Percentiles rank a stretch among this genome's conserved stretches.
These are phyloP conservation scores for Malacoraja senta DNA, from an alignment of 2,797 vertebrate genomes.

Conservation along the genomic window DNA sequence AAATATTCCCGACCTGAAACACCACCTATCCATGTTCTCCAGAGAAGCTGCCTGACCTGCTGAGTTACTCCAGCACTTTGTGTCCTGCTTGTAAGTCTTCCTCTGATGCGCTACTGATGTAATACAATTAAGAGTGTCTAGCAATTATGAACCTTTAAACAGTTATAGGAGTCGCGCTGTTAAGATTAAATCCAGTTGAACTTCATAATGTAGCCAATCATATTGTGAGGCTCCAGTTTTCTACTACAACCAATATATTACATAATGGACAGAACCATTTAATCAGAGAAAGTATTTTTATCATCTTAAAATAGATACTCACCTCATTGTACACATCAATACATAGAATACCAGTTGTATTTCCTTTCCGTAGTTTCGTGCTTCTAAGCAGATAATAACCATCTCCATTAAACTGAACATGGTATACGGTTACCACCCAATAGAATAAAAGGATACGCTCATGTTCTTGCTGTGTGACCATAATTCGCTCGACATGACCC, in stretches of 20 bases:
- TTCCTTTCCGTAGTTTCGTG: background rate
- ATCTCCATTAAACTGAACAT: background rate
- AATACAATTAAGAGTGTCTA: background rate
- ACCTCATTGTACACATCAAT: background rate
- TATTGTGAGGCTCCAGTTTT: background rate
- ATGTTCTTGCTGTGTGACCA: slow-evolving; percentile 79
- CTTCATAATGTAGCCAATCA: background rate
- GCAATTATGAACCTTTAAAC: background rate
- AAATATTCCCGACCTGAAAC: background rate
- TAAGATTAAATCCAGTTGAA: background rate
- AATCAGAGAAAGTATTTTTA: background rate
- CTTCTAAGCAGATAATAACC: background rate
- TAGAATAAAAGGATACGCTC: slow-evolving; percentile 80
- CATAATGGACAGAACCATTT: background rate
- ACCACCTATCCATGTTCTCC: too few species aligned
- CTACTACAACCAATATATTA: background rate
- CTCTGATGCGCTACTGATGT: too few species aligned
- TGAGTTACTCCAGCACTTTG: too few species aligned
- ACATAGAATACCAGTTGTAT: background rate
- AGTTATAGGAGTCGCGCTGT: background rate
- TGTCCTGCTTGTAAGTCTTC: background rate
- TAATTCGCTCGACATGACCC: slow-evolving; percentile 74
- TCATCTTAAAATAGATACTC: background rate
- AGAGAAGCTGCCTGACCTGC: too few species aligned
- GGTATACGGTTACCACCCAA: background rate